Evolutionary conservation across 2,113 vertebrate genomes (phyloP).

Genomic region (Helogale parvula): DNA sequence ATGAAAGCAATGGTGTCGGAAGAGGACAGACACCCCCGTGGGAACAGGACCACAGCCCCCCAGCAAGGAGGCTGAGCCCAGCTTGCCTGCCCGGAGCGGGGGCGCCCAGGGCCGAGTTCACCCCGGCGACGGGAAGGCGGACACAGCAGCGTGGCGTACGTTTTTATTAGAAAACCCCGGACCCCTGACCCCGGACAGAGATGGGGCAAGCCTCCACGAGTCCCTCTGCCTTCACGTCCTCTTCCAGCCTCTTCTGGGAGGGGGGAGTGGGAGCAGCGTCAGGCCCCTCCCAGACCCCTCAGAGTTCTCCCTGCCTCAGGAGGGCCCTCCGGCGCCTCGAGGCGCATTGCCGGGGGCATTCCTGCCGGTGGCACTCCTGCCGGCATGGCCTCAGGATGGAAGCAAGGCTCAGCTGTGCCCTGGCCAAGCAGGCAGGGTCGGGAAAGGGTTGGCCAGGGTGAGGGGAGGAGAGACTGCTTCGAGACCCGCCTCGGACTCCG

Average conservation of each 20-base stretch:
- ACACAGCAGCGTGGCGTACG: not conserved
- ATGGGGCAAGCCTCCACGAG: not conserved
- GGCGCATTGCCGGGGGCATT: not conserved
- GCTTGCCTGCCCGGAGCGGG: not conserved
- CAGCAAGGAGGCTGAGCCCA: not conserved
- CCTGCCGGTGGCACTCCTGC: not conserved
- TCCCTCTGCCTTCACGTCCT: not conserved
- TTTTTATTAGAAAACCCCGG: constrained; percentile 77
- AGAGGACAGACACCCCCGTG: not conserved
- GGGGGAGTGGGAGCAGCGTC: not conserved
- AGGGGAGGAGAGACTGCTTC: not conserved
- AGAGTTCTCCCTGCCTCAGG: not conserved
- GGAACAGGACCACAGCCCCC: not conserved
- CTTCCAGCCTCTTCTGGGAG: not conserved
- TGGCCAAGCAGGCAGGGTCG: not conserved
- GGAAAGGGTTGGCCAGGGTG: not conserved
- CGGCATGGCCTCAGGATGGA: constrained; percentile 23
- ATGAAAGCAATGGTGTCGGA: not conserved
- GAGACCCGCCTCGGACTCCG: constrained; percentile 38
- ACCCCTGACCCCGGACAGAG: constrained; percentile 37
- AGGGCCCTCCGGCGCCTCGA: not conserved
- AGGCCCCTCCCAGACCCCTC: not conserved
- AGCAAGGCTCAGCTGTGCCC: not conserved
- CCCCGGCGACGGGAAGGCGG: not conserved
- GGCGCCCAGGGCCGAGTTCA: not conserved